These are phyloP conservation scores for Drosophila phalerata DNA, from an alignment of 2,888 invertebrate species.

Conservation along the genomic window DNA sequence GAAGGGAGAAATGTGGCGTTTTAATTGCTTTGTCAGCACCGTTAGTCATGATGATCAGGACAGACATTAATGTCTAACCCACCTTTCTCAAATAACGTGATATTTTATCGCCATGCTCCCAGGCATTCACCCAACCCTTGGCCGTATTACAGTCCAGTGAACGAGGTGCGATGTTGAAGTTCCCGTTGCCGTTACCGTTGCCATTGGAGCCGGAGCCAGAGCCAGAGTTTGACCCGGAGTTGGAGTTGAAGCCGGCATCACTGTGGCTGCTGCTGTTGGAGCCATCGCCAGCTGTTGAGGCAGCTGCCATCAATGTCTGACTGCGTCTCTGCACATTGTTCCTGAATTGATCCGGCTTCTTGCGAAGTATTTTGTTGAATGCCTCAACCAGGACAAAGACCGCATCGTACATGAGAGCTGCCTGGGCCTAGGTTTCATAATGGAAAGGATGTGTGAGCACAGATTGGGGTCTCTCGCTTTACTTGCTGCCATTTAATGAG, in stretches of 20 bases:
- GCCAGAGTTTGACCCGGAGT: slow-evolving; percentile 18
- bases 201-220: slow-evolving; percentile 20
- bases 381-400: slow-evolving; percentile 96
- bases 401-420: slow-evolving; percentile 98
- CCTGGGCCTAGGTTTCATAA: slow-evolving; percentile 90
- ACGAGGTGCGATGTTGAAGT: slow-evolving; percentile 72
- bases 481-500: slow-evolving; percentile 70
- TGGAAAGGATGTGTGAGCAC: slow-evolving; percentile 4
- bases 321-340: slow-evolving; percentile 90
- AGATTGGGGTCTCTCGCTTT: slow-evolving; percentile 22
- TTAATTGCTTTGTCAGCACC: slow-evolving; percentile 74
- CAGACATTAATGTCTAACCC: slow-evolving; percentile 62
- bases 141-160: slow-evolving; percentile 94
- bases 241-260: slow-evolving; percentile 20
- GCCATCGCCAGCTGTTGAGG: slow-evolving; percentile 79
- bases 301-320: slow-evolving; percentile 86
- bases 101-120: slow-evolving; percentile 97
- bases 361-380: slow-evolving; percentile 93
- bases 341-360: slow-evolving; percentile 94
- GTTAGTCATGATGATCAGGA: slow-evolving; percentile 46
- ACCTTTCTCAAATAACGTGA: slow-evolving; percentile 91
- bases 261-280: slow-evolving; percentile 59
- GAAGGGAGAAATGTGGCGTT: slow-evolving; percentile 42
- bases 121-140: slow-evolving; percentile 93
- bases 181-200: slow-evolving; percentile 86